phyloP scores from a whole-genome alignment of 2,113 vertebrate genomes.

The Falco punctatus region DNA sequence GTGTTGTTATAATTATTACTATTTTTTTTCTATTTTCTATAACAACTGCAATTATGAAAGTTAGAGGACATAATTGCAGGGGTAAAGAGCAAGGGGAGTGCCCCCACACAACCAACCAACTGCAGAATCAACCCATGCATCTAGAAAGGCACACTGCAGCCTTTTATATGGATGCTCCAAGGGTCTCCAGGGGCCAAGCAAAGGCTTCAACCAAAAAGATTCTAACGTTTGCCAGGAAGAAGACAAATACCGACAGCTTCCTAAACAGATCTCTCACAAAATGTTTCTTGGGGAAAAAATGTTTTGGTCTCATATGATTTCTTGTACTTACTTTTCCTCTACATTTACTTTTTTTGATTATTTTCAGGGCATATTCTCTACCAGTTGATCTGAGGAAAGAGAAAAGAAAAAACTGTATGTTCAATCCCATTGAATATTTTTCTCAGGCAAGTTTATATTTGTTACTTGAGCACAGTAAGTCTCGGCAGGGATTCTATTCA shows the following conservation, averaged over 20 bases:
- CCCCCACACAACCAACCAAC: not conserved
- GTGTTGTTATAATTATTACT: not conserved
- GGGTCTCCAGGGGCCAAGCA: not conserved
- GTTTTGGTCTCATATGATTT: not conserved
- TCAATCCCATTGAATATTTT: not conserved
- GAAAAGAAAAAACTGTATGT: not conserved
- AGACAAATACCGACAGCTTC: not conserved
- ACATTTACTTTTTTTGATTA: constrained; percentile 98
- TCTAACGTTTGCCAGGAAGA: not conserved
- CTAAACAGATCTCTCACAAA: not conserved
- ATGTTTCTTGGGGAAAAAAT: not conserved
- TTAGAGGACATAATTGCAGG: not conserved
- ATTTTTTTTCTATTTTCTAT: not conserved
- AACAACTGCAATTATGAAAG: not conserved
- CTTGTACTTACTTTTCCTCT: constrained; percentile 89
- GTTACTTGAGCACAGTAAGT: not conserved
- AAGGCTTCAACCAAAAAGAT: not conserved
- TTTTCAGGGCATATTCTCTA: constrained; percentile 96
- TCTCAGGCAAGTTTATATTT: not conserved
- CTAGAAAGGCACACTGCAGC: not conserved
- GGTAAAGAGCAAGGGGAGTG: not conserved
- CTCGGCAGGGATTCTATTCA: not conserved
- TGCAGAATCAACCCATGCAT: not conserved
- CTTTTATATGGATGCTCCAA: not conserved
- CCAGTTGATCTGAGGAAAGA: constrained; percentile 84